These are phyloP conservation scores for Pogonocichla stellata DNA, from an alignment of 2,113 vertebrate species.

Conservation along the genomic window DNA sequence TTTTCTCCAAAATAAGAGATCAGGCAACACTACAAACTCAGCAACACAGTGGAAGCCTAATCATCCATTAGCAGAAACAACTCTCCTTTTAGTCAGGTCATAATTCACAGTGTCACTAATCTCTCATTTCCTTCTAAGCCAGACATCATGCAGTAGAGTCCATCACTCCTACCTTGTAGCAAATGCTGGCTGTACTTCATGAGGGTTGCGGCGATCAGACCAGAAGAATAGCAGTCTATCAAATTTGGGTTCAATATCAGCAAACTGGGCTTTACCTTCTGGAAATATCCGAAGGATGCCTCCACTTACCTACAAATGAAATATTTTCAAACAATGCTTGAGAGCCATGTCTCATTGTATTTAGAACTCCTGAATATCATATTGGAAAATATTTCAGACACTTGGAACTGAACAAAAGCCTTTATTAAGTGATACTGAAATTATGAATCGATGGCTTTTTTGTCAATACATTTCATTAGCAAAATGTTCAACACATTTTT, in stretches of 20 bases:
- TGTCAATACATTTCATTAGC: background rate
- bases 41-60: background rate
- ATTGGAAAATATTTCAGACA: background rate
- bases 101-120: background rate
- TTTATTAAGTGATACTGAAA: background rate
- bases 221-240: constrained; percentile 97
- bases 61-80: background rate
- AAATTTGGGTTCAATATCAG: constrained; percentile 98
- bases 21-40: background rate
- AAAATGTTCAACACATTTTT: background rate
- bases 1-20: background rate
- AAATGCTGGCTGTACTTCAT: constrained; percentile 96
- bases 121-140: background rate
- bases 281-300: constrained; percentile 98
- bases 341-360: background rate
- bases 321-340: background rate
- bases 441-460: background rate
- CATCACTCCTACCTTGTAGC: constrained; percentile 84
- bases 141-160: background rate
- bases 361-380: background rate
- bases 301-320: constrained; percentile 85
- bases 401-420: background rate
- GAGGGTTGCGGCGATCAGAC: constrained; percentile 97
- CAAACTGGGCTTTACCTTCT: constrained; percentile 96
- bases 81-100: background rate